Evolutionary conservation across 2,797 vertebrate genomes (phyloP), one percentile per base, ranked within the genome.

Genomic region (Martes flavigula): DNA sequence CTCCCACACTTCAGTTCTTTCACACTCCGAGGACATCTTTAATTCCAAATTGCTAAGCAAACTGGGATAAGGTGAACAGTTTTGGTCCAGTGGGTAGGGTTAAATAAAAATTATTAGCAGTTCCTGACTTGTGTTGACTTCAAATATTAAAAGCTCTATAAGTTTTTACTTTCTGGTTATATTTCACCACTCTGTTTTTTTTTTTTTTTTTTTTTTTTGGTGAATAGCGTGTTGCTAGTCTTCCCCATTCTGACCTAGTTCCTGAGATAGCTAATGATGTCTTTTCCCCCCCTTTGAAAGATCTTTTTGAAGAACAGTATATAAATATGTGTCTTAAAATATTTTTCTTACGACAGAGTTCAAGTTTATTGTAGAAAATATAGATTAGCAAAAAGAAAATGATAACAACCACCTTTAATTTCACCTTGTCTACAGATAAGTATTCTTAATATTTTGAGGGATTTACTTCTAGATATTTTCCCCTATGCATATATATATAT

Each of bases 31-130:
- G 75, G 78, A 54, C 7, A 27, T 75, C 81, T 78, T 94, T 93
- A 88, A 12, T 94, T 94, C 66, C 81, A 56, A 82, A 66, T 95
- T 90, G 93, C 72, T 91, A 87, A 86, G 78, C 66, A 78, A 95
- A 87, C 32, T 62, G 21, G 54, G 30, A 32, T 72, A 86, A 70
- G 12, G 64, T 72, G 83, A 86, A 87, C 0, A 94, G 70, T 51
- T 88, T 93, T 90, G 72, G 54, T 81, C 30, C 75, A 86, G 73
- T 94, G 11, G 12, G 0, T 85, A 72, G 4, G 43, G 64, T 86
- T 88, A 94, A 95, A 62, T 96, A 35, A 81, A 89, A 96, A 92
- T 93, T 94, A 85, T 91, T 89, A 90, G 56, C 60, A 62, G 64
- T 94, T 82, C 30, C 68, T 25, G 62, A 21, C 13, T 64, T 96